Evolutionary conservation across 2,888 invertebrate species (phyloP), one percentile per base, ranked within the genome.

Genomic region (Leistus spinibarbis): DNA sequence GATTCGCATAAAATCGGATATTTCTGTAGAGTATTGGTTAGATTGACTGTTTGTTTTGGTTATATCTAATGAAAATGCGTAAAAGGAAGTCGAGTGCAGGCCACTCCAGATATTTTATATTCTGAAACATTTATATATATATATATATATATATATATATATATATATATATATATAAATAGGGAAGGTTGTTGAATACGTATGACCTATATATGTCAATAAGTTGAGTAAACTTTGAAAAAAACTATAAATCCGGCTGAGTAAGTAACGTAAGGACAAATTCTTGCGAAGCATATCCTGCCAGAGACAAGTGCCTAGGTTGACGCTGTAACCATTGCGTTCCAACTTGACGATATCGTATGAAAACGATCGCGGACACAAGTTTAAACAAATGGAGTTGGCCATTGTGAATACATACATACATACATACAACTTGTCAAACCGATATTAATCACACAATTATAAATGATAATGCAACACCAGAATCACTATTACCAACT

Each of bases 361-460:
- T 40, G 10, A 13, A 40, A 40, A 40, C 40, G 40, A 40, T 40
- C 40, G 40, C 5, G 5, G 7, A 40, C 5, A n/a, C n/a, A n/a
- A 3, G 40, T 40, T 40, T 40, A 40, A 13, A 40, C 40, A 40
- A n/a, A n/a, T n/a, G n/a, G n/a, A n/a, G n/a, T n/a, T n/a, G n/a
- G n/a, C 40, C 5, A 13, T 40, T 40, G 4, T n/a, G n/a, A n/a
- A n/a, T n/a, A n/a, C n/a, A n/a, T n/a, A n/a, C 27, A 27, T 27
- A 7, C 27, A 27, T n/a, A n/a, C n/a, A 70, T 63, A 70, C 54
- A 70, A 53, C 22, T 71, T 71, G 71, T 71, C 71, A 71, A 71
- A 71, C 54, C 53, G 71, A 63, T 71, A 71, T 71, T 71, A 71
- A 71, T 71, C 71, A 71, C 71, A 64, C 71, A 71, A 64, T 71